Conservation (phyloP, 1,140 invertebrate genomes). For the Drosophila mojavensis region DNA sequence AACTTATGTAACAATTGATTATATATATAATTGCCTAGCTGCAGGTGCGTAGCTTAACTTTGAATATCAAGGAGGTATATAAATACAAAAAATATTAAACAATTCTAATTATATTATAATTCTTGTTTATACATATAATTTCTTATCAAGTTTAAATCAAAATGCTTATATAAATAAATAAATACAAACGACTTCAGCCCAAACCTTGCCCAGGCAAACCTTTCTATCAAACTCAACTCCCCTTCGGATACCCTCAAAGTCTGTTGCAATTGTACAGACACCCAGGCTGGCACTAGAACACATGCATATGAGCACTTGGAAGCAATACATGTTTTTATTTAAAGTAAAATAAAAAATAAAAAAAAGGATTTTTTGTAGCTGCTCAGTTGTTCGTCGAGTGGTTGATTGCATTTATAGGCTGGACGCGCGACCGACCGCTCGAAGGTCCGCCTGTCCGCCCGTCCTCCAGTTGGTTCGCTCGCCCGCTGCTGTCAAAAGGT, state of each 20-base stretch:
- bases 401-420: slow-evolving; percentile 76
- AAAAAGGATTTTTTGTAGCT: slow-evolving; percentile 39
- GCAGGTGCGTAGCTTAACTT: too few relatives aligned
- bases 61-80: too few relatives aligned
- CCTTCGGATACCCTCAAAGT: background rate
- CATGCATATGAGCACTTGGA: slow-evolving; percentile 35
- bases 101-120: too few relatives aligned
- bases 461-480: background rate
- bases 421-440: slow-evolving; percentile 21
- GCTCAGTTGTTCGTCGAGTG: slow-evolving; percentile 55
- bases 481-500: slow-evolving; percentile 15
- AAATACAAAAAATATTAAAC: too few relatives aligned
- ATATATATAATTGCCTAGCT: too few relatives aligned
- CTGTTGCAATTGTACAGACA: slow-evolving; percentile 76
- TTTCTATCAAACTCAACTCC: too few relatives aligned
- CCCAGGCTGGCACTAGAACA: slow-evolving; percentile 31
- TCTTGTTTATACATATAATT: too few relatives aligned
- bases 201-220: background rate
- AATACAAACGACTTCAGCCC: too few relatives aligned
- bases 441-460: background rate
- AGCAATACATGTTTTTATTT: slow-evolving; percentile 43
- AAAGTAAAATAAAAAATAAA: slow-evolving; percentile 34
- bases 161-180: too few relatives aligned
- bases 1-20: too few relatives aligned
- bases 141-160: too few relatives aligned